Percentiles rank a stretch among this genome's conserved stretches.
phyloP scores from a whole-genome alignment of 2,888 invertebrate genomes.

The Chrysolina haemoptera region DNA sequence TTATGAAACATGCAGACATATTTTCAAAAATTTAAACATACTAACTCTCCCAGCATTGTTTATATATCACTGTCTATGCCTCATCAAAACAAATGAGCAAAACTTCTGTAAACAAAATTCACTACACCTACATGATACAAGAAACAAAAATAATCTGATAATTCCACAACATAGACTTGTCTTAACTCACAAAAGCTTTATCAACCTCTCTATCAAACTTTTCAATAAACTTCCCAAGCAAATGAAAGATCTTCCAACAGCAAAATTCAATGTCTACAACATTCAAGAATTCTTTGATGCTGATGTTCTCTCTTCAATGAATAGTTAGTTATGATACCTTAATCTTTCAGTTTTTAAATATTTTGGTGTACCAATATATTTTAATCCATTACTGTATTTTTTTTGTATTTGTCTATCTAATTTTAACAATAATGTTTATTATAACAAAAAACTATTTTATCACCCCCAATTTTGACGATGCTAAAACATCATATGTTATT shows the following conservation, averaged over 20 bases:
- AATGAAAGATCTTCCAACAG: slow-evolving; percentile 18
- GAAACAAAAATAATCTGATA: slow-evolving; percentile 16
- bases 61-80: slow-evolving; percentile 21
- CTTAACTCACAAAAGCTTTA: slow-evolving; percentile 2
- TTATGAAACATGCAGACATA: slow-evolving; percentile 20
- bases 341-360: neutral
- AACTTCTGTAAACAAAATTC: neutral
- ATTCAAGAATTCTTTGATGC: slow-evolving; percentile 20
- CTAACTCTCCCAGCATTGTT: slow-evolving; percentile 9
- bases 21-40: slow-evolving; percentile 10
- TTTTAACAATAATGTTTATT: neutral
- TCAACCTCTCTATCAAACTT: slow-evolving; percentile 15
- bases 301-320: slow-evolving; percentile 6
- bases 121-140: neutral
- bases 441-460: neutral
- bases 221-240: slow-evolving; percentile 17
- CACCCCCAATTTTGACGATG: neutral
- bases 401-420: neutral
- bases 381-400: slow-evolving; percentile 9
- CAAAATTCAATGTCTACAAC: slow-evolving; percentile 8
- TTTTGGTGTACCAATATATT: slow-evolving; percentile 7
- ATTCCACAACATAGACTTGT: slow-evolving; percentile 17
- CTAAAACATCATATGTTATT: neutral
- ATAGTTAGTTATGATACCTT: slow-evolving; percentile 9
- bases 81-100: slow-evolving; percentile 25